phyloP scores from a whole-genome alignment of 2,888 invertebrate species.

The Resseliella maxima region DNA sequence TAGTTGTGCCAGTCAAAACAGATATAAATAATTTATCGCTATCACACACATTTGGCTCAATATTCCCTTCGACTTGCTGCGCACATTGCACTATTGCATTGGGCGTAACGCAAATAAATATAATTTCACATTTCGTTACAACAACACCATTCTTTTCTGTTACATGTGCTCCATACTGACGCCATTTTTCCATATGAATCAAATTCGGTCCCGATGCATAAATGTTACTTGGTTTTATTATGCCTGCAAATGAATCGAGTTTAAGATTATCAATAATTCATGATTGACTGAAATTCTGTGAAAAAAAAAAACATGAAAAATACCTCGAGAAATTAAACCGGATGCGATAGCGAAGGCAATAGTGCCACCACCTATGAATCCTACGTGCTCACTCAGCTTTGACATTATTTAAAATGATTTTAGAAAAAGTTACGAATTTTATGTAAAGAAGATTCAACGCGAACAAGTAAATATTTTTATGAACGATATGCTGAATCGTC shows the following conservation, averaged over 20 bases:
- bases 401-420: no score
- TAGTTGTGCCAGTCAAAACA: conserved; percentile 81
- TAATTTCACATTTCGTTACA: conserved; percentile 74
- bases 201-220: conserved; percentile 80
- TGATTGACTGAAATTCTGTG: no score
- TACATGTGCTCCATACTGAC: conserved; percentile 71
- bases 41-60: conserved; percentile 64
- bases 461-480: no score
- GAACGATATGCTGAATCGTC: no score
- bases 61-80: conserved; percentile 63
- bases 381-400: conserved; percentile 71
- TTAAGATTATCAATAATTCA: no score
- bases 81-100: conserved; percentile 75
- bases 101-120: conserved; percentile 92
- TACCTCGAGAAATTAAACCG: conserved; percentile 79
- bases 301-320: no score
- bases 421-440: no score
- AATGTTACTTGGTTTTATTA: conserved; percentile 74
- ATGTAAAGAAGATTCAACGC: no score
- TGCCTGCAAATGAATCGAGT: conserved; percentile 68
- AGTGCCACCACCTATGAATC: conserved; percentile 91
- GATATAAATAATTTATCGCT: conserved; percentile 79
- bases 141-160: conserved; percentile 74
- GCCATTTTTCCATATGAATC: conserved; percentile 75
- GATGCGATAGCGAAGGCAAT: conserved; percentile 89